Conservation (phyloP, 2,888 invertebrate genomes). For the Dryobotodes eremita region DNA sequence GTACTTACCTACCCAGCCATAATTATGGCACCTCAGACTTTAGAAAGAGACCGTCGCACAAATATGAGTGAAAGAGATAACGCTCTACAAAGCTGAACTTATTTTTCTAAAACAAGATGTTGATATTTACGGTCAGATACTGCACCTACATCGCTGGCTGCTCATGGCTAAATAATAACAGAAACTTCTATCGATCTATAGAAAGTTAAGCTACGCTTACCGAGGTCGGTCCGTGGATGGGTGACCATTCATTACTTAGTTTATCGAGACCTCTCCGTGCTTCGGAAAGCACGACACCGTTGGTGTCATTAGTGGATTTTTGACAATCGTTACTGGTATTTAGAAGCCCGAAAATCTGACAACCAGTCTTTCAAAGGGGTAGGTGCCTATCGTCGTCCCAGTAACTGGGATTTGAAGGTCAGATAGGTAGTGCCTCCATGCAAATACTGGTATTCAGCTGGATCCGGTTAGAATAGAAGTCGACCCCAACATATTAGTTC, state of each 20-base stretch:
- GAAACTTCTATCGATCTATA: no score
- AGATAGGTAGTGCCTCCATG: neutral
- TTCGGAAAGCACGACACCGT: neutral
- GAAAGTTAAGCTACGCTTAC: no score
- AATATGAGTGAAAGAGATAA: neutral
- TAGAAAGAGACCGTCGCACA: neutral
- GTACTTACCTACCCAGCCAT: neutral
- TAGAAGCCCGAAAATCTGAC: neutral
- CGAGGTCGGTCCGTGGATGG: neutral
- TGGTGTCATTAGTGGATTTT: neutral
- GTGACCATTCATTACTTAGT: neutral
- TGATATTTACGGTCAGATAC: neutral
- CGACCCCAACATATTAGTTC: neutral
- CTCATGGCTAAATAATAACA: neutral
- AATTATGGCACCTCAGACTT: no score
- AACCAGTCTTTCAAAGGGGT: neutral
- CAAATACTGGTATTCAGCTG: neutral
- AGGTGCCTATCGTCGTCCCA: neutral
- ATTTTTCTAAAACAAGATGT: neutral
- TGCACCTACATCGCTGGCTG: neutral
- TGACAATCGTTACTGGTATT: neutral
- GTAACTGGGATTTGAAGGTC: neutral
- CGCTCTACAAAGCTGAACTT: neutral
- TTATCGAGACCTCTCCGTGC: no score
- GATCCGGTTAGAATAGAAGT: neutral